These are phyloP conservation scores for Drosophila bocki DNA, from an alignment of 1,140 invertebrate genomes.

Conservation along the genomic window DNA sequence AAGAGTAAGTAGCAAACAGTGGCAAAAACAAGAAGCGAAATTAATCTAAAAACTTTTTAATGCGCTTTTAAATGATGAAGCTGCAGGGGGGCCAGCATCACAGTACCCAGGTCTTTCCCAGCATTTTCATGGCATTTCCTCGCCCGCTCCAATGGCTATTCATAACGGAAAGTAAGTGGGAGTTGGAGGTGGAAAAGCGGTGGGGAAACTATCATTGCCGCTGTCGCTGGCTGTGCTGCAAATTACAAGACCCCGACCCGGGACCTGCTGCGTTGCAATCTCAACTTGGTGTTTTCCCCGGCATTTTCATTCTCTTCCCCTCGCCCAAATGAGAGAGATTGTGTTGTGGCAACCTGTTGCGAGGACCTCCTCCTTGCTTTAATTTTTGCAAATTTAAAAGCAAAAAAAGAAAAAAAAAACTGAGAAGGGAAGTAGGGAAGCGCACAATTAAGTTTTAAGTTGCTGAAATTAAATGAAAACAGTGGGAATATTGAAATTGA, in stretches of 20 bases:
- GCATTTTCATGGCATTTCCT: conserved; percentile 25
- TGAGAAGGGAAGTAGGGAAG: conserved; percentile 55
- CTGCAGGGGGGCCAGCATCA: conserved; percentile 35
- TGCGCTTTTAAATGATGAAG: conserved; percentile 84
- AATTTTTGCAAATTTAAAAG: conserved; percentile 83
- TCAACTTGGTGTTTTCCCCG: conserved; percentile 19
- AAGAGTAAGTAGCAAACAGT: conserved; percentile 41
- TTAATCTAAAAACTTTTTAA: conserved; percentile 85
- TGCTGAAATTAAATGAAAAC: conserved; percentile 82
- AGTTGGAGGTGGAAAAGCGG: background rate
- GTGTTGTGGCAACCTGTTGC: conserved; percentile 76
- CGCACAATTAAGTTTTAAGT: conserved; percentile 82
- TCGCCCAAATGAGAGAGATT: conserved; percentile 51
- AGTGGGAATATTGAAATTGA: conserved; percentile 83
- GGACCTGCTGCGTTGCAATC: conserved; percentile 65
- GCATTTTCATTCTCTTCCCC: background rate
- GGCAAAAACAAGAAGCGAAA: conserved; percentile 61
- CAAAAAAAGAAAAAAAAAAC: conserved; percentile 16
- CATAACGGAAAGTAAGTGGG: conserved; percentile 51
- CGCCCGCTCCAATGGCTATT: conserved; percentile 65
- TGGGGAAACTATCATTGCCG: conserved; percentile 72
- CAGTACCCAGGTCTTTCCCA: conserved; percentile 32
- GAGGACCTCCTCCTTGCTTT: conserved; percentile 51
- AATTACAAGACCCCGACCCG: conserved; percentile 76
- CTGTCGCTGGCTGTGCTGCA: conserved; percentile 68